Evolutionary conservation across 2,888 invertebrate species (phyloP).

Genomic region (Xestoiulus laeticollis): DNA sequence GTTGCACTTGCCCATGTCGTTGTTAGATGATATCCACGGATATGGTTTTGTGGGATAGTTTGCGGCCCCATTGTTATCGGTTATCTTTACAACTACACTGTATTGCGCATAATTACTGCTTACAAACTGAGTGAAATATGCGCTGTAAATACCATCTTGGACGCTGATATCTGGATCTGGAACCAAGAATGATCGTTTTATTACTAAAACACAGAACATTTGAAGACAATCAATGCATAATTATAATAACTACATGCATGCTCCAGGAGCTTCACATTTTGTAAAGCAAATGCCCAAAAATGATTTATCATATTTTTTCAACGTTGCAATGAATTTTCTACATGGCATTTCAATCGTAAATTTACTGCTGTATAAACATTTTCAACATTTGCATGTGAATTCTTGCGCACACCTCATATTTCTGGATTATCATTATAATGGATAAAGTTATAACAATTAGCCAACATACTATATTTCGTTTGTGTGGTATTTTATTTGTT

Average conservation of each 20-base stretch:
- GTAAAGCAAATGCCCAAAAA: too few species aligned
- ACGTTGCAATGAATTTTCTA: too few species aligned
- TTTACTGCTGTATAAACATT: too few species aligned
- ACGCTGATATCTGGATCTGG: slow-evolving; percentile 46
- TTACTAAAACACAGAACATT: not conserved
- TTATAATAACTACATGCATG: not conserved
- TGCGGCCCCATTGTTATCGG: slow-evolving; percentile 59
- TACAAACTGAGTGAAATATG: slow-evolving; percentile 38
- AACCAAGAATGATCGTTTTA: not conserved
- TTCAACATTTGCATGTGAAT: too few species aligned
- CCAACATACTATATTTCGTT: not conserved
- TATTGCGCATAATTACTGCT: slow-evolving; percentile 57
- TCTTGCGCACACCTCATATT: too few species aligned
- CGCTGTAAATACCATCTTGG: slow-evolving; percentile 49
- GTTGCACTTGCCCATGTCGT: not conserved
- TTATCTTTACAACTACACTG: slow-evolving; percentile 61
- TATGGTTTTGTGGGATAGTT: not conserved
- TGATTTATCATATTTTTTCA: too few species aligned
- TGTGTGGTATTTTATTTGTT: not conserved
- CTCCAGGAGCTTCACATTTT: not conserved
- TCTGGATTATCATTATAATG: too few species aligned
- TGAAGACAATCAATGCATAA: not conserved
- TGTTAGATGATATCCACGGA: slow-evolving; percentile 20
- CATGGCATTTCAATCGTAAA: too few species aligned
- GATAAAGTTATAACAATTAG: not conserved